Evolutionary conservation across 1,140 invertebrate species (phyloP).

Genomic region (Hylaeus volcanicus): DNA sequence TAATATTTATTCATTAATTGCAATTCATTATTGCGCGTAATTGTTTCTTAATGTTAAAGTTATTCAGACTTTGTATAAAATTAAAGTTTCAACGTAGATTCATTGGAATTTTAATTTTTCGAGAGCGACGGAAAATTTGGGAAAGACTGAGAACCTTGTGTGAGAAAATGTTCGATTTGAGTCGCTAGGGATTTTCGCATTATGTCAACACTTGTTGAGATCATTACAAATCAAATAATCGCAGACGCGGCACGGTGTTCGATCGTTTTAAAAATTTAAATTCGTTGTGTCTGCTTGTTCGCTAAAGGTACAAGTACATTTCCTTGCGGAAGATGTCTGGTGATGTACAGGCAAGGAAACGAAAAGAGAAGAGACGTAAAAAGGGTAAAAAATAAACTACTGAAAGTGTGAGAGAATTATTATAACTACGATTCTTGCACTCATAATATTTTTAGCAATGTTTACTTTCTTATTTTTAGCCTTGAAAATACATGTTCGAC

Average conservation of each 20-base stretch:
- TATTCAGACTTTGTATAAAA: neutral
- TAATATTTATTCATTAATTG: neutral
- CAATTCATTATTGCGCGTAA: neutral
- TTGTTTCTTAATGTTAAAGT: neutral
- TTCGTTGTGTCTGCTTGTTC: constrained; percentile 25
- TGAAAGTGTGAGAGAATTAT: constrained; percentile 61
- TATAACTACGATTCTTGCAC: constrained; percentile 60
- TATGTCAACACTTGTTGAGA: constrained; percentile 47
- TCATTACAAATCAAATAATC: constrained; percentile 64
- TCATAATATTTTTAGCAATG: constrained; percentile 72
- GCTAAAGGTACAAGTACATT: constrained; percentile 36
- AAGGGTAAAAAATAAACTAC: constrained; percentile 82
- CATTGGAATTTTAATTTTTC: neutral
- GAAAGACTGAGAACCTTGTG: neutral
- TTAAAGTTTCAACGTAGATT: neutral
- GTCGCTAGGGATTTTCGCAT: constrained; percentile 44
- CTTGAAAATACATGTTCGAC: neutral
- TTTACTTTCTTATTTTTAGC: constrained; percentile 61
- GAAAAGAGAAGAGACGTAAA: constrained; percentile 86
- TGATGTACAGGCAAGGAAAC: constrained; percentile 86
- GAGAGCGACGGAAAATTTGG: neutral
- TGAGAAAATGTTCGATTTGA: constrained; percentile 2
- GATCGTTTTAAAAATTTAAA: constrained; percentile 49
- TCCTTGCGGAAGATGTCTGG: constrained; percentile 84
- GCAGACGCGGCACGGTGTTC: constrained; percentile 37